Base-by-base conservation (phyloP, 2,888 invertebrate genomes). In the Corythucha ciliata region DNA sequence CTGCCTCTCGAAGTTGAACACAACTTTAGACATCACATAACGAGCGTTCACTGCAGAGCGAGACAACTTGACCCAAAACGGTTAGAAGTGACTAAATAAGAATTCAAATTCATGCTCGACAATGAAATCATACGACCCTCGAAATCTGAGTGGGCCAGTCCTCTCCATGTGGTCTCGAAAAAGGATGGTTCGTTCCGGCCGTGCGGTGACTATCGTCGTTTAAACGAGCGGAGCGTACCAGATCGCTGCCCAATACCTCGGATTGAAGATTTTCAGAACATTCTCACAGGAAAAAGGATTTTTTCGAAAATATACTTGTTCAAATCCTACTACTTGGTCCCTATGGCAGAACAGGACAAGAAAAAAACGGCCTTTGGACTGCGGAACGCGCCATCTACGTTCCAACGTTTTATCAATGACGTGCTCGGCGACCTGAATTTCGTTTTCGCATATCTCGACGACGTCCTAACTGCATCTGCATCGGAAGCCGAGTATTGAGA, bases 181-280 rank as follows among this genome's bases (percentile, higher is more conserved):
- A 48, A 58, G 39, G 37, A 54, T 10, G 58, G 57, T 7, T 37
- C 26, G 14, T 68, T 63, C 63, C 40, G 65, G 33, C 60, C 63
- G 1, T 65, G 68, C 47, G 68, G 68, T 4, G 66, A 61, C 56
- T 71, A 69, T 52, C 52, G 69, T 1, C 10, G 22, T 0, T 55
- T 69, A 0, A 70, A 69, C 51, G 48, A 56, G 0, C 44, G 46
- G 1, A 69, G 66, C 0, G 48, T 63, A 1, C 64, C 66, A 0
- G 66, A 69, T 55, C 42, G 62, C 3, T 67, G 66, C 49, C 66
- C 67, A 0, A 55, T 66, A 2, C 60, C 64, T 0, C 62, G 64
- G 25, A 59, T 68, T 2, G 62, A 64, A 6, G 65, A 67, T 46
- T 60, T 63, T 37, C 24, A 57, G 4, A 46, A 57, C 4, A 39